These are phyloP conservation scores for Melozone crissalis DNA, from an alignment of 2,113 vertebrate genomes.

Conservation along the genomic window DNA sequence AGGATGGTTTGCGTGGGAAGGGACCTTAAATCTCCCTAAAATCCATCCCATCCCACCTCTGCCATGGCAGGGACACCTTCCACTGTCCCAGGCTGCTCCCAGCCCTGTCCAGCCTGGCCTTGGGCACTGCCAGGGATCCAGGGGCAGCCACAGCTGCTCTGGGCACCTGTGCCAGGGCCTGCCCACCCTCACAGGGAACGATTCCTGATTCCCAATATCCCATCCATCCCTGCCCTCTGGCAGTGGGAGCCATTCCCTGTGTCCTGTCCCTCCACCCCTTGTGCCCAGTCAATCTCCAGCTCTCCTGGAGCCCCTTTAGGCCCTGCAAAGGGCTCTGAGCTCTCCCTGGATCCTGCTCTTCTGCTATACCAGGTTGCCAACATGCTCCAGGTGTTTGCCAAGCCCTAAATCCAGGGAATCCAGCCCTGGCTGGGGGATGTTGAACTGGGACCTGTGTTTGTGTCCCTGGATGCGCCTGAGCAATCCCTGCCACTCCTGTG, in stretches of 20 bases:
- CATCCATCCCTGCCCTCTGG: rapidly evolving
- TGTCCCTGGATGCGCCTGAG: background rate
- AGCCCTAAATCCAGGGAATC: background rate
- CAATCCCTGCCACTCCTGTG: background rate
- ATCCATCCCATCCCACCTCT: rapidly evolving
- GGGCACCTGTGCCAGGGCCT: background rate
- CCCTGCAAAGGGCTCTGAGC: rapidly evolving
- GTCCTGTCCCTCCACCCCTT: background rate
- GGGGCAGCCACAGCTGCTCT: background rate
- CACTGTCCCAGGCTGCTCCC: background rate
- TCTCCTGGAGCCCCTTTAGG: background rate
- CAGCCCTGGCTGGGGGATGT: background rate
- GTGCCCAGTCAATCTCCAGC: background rate
- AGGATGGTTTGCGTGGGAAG: background rate
- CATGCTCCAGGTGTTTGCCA: background rate
- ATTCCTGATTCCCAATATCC: background rate
- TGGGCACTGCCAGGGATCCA: background rate
- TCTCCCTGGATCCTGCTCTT: background rate
- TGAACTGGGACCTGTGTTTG: background rate
- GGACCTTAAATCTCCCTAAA: background rate
- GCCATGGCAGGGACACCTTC: background rate
- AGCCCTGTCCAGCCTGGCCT: background rate
- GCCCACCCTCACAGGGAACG: rapidly evolving
- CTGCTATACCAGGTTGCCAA: background rate
- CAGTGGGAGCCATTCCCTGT: background rate